Evolutionary conservation across 2,888 invertebrate genomes (phyloP), one percentile per base, ranked within the genome.

Genomic region (Brachynemurus nebulosus): DNA sequence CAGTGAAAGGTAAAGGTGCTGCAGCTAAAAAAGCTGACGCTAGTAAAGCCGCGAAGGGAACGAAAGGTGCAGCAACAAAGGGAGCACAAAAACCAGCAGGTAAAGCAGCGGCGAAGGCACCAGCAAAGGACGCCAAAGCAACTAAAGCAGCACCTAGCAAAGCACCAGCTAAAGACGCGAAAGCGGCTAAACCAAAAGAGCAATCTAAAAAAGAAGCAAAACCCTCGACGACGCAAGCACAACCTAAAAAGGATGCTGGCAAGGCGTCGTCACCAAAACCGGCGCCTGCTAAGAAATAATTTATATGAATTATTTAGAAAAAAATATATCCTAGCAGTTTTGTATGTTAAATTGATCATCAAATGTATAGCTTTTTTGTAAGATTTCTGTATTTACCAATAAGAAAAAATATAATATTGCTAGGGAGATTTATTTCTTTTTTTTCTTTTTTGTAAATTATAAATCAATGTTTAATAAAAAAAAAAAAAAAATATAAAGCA

Each of bases 51-150:
- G 71, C 67, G 23, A 67, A 60, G n/a, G n/a, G n/a, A 44, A 43
- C 48, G 23, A 52, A 50, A 47, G 47, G 65, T n/a, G 70, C 66
- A 46, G 61, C 66, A 2, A 68, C 74, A 49, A 65, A 71, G 54
- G 67, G 71, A 23, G 71, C 67, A 0, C 63, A 59, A 0, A 54
- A 56, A 14, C 64, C 70, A 50, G 61, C 67, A 3, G 72, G 70
- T 0, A 66, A 71, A 34, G 69, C 64, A 44, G 66, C 71, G 1
- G 61, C 70, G 41, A 70, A 69, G 39, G 56, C 73, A 3, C 65
- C 72, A 40, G 67, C 68, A 21, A 67, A 60, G n/a, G n/a, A n/a
- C n/a, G n/a, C n/a, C n/a, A n/a, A n/a, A n/a, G 47, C 64, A 76
- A n/a, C n/a, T 42, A 60, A 65, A n/a, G 70, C 66, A 46, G 61